A percentile compares a stretch with the other conserved stretches of the same genome.
Conservation (phyloP, 2,113 vertebrate genomes). For the Lepidothrix coronata region DNA sequence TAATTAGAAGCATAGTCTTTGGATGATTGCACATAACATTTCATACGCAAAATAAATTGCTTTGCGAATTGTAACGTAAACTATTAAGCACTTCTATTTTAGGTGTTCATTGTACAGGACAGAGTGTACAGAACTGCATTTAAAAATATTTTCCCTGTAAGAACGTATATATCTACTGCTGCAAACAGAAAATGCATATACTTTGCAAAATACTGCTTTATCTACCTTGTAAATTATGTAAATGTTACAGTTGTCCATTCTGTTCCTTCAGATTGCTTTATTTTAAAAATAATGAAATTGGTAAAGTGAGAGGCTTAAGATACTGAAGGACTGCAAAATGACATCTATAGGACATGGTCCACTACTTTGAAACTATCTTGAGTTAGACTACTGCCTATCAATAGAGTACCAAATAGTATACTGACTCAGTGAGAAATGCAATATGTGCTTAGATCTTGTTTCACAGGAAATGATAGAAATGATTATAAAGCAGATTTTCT, state of each 20-base stretch:
- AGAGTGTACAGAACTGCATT: not conserved
- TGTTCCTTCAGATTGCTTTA: not conserved
- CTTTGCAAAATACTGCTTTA: not conserved
- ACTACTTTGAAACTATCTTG: not conserved
- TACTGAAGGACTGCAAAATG: not conserved
- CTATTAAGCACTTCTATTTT: not conserved
- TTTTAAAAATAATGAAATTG: not conserved
- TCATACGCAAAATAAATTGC: constrained; percentile 9
- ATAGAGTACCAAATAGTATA: not conserved
- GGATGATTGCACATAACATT: not conserved
- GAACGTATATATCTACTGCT: not conserved
- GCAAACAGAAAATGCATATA: not conserved
- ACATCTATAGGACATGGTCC: not conserved
- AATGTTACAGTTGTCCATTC: not conserved
- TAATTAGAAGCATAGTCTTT: constrained; percentile 4
- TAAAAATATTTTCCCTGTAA: not conserved
- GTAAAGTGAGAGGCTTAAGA: not conserved
- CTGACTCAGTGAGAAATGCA: not conserved
- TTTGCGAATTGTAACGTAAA: not conserved
- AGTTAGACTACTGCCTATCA: not conserved
- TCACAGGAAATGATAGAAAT: not conserved
- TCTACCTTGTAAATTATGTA: not conserved
- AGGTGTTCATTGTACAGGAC: not conserved
- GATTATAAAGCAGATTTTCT: not conserved
- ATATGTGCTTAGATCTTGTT: not conserved